Conservation (phyloP, 2,113 vertebrate species). For the Triplophysa rosa region DNA sequence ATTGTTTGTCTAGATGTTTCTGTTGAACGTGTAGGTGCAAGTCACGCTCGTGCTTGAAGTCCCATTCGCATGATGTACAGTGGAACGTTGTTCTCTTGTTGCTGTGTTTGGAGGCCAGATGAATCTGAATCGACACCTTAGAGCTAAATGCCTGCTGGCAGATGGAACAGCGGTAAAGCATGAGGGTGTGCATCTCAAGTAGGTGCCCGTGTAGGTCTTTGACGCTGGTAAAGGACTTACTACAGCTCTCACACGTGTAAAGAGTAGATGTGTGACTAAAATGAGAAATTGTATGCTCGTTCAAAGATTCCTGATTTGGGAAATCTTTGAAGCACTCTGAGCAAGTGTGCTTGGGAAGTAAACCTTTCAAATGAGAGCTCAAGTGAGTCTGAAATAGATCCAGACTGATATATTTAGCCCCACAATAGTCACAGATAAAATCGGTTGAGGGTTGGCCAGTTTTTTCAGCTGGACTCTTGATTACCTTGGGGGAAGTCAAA, state of each 20-base stretch:
- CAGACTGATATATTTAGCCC: constrained; percentile 87
- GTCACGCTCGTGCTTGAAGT: constrained; percentile 94
- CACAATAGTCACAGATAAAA: constrained; percentile 90
- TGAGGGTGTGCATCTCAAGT: constrained; percentile 97
- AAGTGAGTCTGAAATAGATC: constrained; percentile 97
- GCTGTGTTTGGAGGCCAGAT: constrained; percentile 96
- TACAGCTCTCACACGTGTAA: constrained; percentile 98
- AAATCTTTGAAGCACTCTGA: constrained; percentile 98
- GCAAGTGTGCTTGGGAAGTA: constrained; percentile 88
- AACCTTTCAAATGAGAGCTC: constrained; percentile 95
- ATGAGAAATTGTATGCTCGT: constrained; percentile 95
- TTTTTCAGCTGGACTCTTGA: constrained; percentile 78
- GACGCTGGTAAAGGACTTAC: constrained; percentile 96
- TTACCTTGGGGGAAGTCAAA: constrained; percentile 89
- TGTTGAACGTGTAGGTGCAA: constrained; percentile 95
- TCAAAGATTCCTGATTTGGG: constrained; percentile 91
- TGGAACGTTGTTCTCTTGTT: constrained; percentile 96
- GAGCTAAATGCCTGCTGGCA: constrained; percentile 98
- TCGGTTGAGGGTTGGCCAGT: constrained; percentile 84
- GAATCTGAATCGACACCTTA: constrained; percentile 96
- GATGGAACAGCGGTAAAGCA: constrained; percentile 96
- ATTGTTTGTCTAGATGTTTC: constrained; percentile 94
- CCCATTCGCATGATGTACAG: constrained; percentile 98
- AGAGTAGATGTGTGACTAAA: constrained; percentile 97
- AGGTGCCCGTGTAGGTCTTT: constrained; percentile 97